Percentiles rank a stretch among this genome's conserved stretches.
Evolutionary conservation across 2,797 vertebrate species (phyloP).

Genomic region (Halcyon badia): DNA sequence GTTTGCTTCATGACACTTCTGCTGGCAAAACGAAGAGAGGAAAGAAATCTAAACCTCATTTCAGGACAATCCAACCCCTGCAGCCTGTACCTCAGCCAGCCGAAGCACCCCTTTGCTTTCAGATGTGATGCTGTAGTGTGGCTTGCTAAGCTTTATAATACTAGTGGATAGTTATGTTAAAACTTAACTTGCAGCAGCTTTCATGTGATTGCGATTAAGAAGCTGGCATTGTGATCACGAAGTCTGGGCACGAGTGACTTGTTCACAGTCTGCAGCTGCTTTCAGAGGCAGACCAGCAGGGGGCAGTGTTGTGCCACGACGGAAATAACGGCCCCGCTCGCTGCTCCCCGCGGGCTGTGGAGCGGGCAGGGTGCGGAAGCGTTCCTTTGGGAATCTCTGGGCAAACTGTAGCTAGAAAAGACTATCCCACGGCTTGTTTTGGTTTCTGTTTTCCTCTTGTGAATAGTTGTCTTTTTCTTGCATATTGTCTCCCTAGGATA

Average conservation of each 20-base stretch:
- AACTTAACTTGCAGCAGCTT: neutral
- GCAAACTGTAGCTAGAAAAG: neutral
- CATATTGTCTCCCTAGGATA: neutral
- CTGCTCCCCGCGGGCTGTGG: neutral
- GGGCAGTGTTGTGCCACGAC: neutral
- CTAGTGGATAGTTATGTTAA: neutral
- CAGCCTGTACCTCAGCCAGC: neutral
- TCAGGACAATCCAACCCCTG: neutral
- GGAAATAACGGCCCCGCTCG: neutral
- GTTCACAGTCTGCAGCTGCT: neutral
- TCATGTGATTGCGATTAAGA: neutral
- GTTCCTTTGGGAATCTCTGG: neutral
- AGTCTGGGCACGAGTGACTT: neutral
- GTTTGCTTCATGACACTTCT: neutral
- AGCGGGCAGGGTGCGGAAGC: neutral
- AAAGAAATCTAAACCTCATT: neutral
- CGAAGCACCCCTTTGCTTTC: neutral
- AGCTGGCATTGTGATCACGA: neutral
- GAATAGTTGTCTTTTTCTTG: neutral
- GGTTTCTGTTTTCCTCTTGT: neutral
- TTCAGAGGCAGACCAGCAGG: neutral
- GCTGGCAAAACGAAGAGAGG: neutral
- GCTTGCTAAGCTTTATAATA: neutral
- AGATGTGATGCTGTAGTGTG: neutral
- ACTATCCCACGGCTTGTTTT: neutral